Conservation (phyloP, 2,113 vertebrate species). For the Platichthys stellatus region DNA sequence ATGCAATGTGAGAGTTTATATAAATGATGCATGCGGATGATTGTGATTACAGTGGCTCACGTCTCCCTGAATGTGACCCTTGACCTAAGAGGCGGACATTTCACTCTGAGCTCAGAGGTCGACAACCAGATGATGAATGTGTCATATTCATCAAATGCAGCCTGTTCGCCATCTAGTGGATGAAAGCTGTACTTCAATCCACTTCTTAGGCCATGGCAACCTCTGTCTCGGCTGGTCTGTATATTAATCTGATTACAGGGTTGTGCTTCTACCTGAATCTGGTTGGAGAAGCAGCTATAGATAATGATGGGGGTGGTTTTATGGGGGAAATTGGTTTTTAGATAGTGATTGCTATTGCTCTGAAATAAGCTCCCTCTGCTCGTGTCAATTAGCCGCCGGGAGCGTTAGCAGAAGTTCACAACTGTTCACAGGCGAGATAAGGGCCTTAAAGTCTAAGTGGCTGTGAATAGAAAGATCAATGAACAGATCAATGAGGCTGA, state of each 20-base stretch:
- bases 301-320: constrained; percentile 11
- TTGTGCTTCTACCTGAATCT: constrained; percentile 28
- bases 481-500: constrained; percentile 61
- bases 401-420: constrained; percentile 47
- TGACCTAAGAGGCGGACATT: background rate
- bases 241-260: constrained; percentile 41
- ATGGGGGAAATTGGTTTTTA: constrained; percentile 19
- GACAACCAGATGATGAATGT: background rate
- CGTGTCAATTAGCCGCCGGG: constrained; percentile 53
- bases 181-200: background rate
- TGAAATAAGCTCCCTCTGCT: constrained; percentile 38
- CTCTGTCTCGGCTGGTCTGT: constrained; percentile 24
- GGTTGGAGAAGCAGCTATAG: constrained; percentile 28
- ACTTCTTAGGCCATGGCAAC: constrained; percentile 3
- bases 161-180: constrained; percentile 73
- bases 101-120: background rate
- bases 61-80: background rate
- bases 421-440: constrained; percentile 57
- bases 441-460: constrained; percentile 71
- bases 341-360: constrained; percentile 37
- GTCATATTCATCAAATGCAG: constrained; percentile 26
- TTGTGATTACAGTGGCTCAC: background rate
- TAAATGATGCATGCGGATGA: too few species aligned
- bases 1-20: too few species aligned
- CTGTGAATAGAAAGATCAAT: constrained; percentile 72